phyloP scores from a whole-genome alignment of 2,113 vertebrate genomes.

The Glaucomys volans region DNA sequence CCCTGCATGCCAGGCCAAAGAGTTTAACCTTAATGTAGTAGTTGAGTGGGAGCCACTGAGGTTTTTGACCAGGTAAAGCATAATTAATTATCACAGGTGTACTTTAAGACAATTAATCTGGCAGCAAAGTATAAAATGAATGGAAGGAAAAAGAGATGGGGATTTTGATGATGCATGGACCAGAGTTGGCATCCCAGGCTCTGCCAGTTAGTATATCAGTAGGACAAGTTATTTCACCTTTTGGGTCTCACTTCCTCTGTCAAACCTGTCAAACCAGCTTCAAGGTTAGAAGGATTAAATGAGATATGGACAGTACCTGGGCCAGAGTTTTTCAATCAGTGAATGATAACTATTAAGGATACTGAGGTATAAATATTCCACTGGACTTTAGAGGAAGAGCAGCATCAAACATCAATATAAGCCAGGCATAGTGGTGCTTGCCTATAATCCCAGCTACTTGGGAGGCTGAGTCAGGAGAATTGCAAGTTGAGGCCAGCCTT shows the following conservation, averaged over 20 bases:
- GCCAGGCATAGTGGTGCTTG: no score
- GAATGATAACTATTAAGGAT: slow-evolving; percentile 1
- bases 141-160: not conserved
- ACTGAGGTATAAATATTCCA: not conserved
- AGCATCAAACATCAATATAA: not conserved
- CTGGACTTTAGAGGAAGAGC: not conserved
- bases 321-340: slow-evolving; percentile 3
- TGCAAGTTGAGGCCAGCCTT: no score
- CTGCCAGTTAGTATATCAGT: slow-evolving; percentile 8
- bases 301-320: slow-evolving; percentile 27
- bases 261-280: slow-evolving; percentile 9
- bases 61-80: slow-evolving; percentile 14
- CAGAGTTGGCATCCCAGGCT: not conserved
- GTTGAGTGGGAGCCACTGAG: not conserved
- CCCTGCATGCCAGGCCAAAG: not conserved
- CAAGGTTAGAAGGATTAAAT: slow-evolving; percentile 48
- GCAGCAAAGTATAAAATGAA: slow-evolving; percentile 53
- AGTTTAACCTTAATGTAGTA: slow-evolving; percentile 27
- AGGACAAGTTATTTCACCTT: slow-evolving; percentile 40
- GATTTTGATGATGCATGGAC: not conserved
- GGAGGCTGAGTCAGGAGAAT: no score
- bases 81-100: slow-evolving; percentile 34
- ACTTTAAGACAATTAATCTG: slow-evolving; percentile 56
- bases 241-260: slow-evolving; percentile 8
- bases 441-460: no score